Percentiles rank a stretch among this genome's conserved stretches.
These are phyloP conservation scores for Cephus nigrinus DNA, from an alignment of 2,888 invertebrate genomes.

Conservation along the genomic window DNA sequence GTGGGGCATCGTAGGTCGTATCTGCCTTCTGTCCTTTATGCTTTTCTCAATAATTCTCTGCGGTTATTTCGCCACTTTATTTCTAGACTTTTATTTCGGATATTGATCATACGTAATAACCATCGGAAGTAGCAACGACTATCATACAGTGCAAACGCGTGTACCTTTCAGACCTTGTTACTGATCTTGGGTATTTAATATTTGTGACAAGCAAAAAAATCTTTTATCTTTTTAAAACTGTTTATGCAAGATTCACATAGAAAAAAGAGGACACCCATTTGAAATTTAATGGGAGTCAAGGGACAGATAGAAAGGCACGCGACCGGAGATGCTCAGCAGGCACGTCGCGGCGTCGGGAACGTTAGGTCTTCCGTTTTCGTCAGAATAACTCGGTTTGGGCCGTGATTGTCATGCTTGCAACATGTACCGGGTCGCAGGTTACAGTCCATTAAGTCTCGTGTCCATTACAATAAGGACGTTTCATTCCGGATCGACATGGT, in stretches of 20 bases:
- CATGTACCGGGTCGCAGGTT: conserved; percentile 35
- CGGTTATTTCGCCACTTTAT: not conserved
- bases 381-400: conserved; percentile 56
- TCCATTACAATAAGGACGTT: conserved; percentile 56
- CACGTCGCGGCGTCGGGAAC: conserved; percentile 57
- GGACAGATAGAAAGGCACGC: conserved; percentile 59
- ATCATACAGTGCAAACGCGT: not conserved
- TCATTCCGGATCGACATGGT: conserved; percentile 46
- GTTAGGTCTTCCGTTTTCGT: conserved; percentile 53
- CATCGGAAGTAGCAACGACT: not conserved
- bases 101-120: not conserved
- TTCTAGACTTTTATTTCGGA: not conserved
- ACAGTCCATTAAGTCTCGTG: conserved; percentile 61
- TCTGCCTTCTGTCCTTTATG: not conserved
- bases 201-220: not conserved
- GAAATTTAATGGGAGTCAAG: conserved; percentile 40
- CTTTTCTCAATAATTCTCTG: not conserved
- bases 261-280: conserved; percentile 24
- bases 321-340: conserved; percentile 63
- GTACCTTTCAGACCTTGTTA: not conserved
- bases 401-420: conserved; percentile 11
- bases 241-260: not conserved
- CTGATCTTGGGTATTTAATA: not conserved
- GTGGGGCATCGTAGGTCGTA: conserved; percentile 30
- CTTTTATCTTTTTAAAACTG: not conserved